Evolutionary conservation across 2,797 vertebrate genomes (phyloP).

Genomic region (Tympanoctomys barrerae): DNA sequence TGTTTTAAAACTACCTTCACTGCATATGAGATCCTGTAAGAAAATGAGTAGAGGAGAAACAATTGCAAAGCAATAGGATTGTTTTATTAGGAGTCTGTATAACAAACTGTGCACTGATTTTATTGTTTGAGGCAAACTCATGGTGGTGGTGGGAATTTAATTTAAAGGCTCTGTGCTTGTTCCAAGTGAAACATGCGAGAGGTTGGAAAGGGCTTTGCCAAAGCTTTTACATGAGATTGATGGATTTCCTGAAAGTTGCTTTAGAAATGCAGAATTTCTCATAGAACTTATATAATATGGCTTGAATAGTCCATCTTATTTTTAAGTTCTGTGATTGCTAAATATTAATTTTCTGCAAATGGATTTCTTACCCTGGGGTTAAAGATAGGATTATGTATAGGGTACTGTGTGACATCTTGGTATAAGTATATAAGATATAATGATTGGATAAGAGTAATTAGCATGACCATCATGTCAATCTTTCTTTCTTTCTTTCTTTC

Average conservation of each 20-base stretch:
- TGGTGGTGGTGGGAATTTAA: background rate
- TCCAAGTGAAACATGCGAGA: background rate
- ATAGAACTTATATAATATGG: background rate
- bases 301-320: background rate
- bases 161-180: constrained; percentile 1
- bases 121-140: constrained; percentile 51
- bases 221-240: background rate
- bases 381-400: background rate
- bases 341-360: constrained; percentile 29
- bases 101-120: background rate
- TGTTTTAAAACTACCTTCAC: constrained; percentile 18
- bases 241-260: constrained; percentile 15
- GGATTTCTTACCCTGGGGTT: background rate
- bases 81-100: background rate
- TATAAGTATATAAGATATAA: background rate
- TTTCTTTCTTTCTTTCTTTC: too few relatives aligned
- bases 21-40: background rate
- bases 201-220: constrained; percentile 3
- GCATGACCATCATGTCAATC: background rate
- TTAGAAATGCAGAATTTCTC: constrained; percentile 58
- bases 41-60: constrained; percentile 49
- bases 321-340: background rate
- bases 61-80: background rate
- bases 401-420: background rate
- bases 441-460: background rate